phyloP scores from a whole-genome alignment of 2,113 vertebrate species.

The Engystomops pustulosus region DNA sequence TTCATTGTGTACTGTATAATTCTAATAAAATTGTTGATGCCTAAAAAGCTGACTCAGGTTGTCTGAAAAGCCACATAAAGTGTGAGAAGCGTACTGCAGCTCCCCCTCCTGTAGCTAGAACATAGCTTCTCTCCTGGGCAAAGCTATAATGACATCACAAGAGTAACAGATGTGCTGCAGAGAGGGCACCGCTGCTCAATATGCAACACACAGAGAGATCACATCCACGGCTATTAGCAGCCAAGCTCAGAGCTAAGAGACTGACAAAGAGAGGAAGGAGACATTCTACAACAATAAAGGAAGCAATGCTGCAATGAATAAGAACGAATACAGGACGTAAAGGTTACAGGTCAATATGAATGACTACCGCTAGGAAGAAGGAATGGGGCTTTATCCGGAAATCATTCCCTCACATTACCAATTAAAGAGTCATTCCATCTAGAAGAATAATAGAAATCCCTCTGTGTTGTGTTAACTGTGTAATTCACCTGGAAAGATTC shows the following conservation, averaged over 20 bases:
- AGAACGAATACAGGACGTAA: neutral
- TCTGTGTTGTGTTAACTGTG: no score
- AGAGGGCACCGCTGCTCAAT: neutral
- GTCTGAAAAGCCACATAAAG: no score
- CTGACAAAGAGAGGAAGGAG: neutral
- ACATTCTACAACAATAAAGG: neutral
- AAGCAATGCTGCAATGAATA: neutral
- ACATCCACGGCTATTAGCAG: neutral
- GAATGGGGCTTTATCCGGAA: no score
- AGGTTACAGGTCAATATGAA: neutral
- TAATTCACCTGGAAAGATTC: no score
- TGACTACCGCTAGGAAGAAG: neutral
- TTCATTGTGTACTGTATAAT: no score
- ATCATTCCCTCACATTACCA: neutral
- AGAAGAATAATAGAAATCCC: no score
- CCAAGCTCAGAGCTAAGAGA: neutral
- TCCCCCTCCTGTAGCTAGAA: neutral
- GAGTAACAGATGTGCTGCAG: neutral
- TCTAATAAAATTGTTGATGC: no score
- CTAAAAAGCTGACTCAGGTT: no score
- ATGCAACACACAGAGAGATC: neutral
- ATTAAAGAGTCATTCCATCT: neutral
- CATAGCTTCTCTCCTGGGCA: neutral
- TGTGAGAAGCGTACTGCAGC: neutral
- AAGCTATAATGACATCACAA: neutral